Conservation (phyloP, 2,113 vertebrate species). For the Thalassarche chlororhynchos region DNA sequence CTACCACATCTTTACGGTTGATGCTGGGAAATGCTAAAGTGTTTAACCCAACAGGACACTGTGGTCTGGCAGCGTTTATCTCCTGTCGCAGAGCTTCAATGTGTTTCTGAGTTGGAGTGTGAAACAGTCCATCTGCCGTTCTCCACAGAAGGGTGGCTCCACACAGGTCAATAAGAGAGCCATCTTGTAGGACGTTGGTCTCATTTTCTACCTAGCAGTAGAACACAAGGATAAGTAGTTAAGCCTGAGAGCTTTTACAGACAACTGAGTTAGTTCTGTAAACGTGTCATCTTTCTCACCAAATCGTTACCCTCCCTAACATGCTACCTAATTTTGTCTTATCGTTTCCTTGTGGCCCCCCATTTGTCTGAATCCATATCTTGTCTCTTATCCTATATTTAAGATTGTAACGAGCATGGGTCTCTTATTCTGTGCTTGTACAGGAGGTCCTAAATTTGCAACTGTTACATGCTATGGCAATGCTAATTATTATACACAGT, state of each 20-base stretch:
- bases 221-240: neutral
- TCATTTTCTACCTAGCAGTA: conserved; percentile 89
- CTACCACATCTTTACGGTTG: conserved; percentile 90
- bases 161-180: conserved; percentile 95
- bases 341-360: neutral
- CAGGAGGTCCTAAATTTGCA: neutral
- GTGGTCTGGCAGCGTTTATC: conserved; percentile 92
- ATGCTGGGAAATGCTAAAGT: conserved; percentile 97
- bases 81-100: conserved; percentile 97
- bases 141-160: conserved; percentile 96
- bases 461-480: neutral
- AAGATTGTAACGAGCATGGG: neutral
- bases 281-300: rapidly evolving
- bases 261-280: neutral
- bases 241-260: neutral
- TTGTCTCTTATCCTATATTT: neutral
- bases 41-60: conserved; percentile 96
- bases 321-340: neutral
- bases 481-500: neutral
- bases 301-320: rapidly evolving
- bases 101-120: conserved; percentile 95
- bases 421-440: neutral
- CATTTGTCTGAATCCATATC: neutral
- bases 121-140: conserved; percentile 93
- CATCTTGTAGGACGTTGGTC: conserved; percentile 93